Evolutionary conservation across 2,888 invertebrate genomes (phyloP).

Genomic region (Sphaerophoria rueppellii): DNA sequence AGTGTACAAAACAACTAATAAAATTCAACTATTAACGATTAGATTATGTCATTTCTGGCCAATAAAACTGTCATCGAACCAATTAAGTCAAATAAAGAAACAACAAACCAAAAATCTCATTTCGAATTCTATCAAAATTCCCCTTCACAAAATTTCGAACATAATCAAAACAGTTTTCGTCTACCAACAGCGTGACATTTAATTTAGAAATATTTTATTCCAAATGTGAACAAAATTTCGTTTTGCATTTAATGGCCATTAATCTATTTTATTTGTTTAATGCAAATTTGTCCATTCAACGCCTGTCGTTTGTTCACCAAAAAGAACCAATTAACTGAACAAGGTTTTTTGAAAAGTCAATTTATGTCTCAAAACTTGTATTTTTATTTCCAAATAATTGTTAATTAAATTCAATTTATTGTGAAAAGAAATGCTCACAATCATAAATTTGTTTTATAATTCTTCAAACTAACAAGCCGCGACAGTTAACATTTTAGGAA

Average conservation of each 20-base stretch:
- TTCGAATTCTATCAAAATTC: not conserved
- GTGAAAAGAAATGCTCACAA: constrained; percentile 38
- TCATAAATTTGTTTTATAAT: constrained; percentile 17
- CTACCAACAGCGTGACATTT: not conserved
- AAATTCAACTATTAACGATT: not conserved
- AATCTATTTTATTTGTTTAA: constrained; percentile 44
- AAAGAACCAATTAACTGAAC: constrained; percentile 40
- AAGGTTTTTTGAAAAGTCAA: constrained; percentile 24
- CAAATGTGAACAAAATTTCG: constrained; percentile 4
- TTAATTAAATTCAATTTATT: constrained; percentile 63
- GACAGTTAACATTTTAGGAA: constrained; percentile 1
- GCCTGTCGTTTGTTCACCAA: constrained; percentile 22
- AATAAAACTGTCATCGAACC: constrained; percentile 18
- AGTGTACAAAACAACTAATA: no score
- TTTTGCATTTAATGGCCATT: constrained; percentile 28
- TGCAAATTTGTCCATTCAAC: constrained; percentile 42
- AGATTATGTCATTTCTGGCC: not conserved
- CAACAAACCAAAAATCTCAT: constrained; percentile 7
- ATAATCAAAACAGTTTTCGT: not conserved
- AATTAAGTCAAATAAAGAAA: not conserved
- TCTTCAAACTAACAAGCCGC: constrained; percentile 49
- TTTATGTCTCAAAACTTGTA: constrained; percentile 31
- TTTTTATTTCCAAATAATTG: constrained; percentile 43
- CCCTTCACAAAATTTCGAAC: no score
- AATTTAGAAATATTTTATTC: not conserved